Base-by-base conservation (phyloP, 2,888 invertebrate species). In the Synergus gifuensis region DNA sequence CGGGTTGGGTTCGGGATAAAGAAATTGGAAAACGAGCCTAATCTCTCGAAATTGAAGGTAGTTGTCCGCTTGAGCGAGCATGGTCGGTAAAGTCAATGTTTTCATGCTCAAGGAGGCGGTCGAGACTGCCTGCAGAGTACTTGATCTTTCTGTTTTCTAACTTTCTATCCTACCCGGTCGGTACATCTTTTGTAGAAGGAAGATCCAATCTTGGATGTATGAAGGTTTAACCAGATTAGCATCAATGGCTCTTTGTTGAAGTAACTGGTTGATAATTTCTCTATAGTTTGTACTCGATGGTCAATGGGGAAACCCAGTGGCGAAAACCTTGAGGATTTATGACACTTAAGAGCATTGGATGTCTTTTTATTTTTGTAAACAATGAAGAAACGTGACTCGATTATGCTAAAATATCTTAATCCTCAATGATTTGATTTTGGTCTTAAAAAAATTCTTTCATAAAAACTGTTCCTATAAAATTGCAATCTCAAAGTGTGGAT, bases 41-140 rank as follows among this genome's bases (percentile, higher is more conserved):
- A 73, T 73, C 54, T 54, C 54, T 5, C 4, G 9, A 60, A 60
- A 73, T 54, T 49, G n/a, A 49, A 73, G 73, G 73, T 54, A 36
- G 49, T 73, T 73, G 54, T 73, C 49, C 73, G 73, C 73, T 73
- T n/a, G 49, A 54, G 54, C 73, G 73, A 73, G 49, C 54, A 40
- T 49, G 73, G 73, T 73, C 73, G 73, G 73, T 73, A 73, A 73
- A 73, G 73, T 73, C 73, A 73, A 73, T 73, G 73, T 73, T 73
- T 73, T 73, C 73, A 73, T 36, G 36, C 36, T n/a, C n/a, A 11
- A 73, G 73, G 49, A 73, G 69, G 69, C 69, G 69, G 69, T n/a
- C n/a, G 69, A 67, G 16, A 54, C 54, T 54, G 54, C n/a, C n/a
- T 28, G 28, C 28, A 60, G 22, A 54, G 73, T 54, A 49, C 49